Conservation (phyloP, 2,797 vertebrate species). For the Lemur catta region DNA sequence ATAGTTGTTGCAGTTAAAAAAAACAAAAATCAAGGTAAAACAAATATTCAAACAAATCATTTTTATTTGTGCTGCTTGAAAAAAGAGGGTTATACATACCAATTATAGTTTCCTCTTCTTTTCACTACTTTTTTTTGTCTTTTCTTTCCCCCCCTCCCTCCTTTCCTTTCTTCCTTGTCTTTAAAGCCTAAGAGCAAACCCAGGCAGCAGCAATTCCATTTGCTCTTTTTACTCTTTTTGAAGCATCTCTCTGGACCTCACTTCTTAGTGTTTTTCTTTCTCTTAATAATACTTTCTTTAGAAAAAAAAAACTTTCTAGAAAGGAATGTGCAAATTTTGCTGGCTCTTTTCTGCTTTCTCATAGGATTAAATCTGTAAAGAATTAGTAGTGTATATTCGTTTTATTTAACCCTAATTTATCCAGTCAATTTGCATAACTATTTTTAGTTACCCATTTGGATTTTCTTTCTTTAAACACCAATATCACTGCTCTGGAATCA, state of each 20-base stretch:
- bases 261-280: conserved; percentile 27
- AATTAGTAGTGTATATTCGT: neutral
- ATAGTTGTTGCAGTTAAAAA: neutral
- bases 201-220: neutral
- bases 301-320: neutral
- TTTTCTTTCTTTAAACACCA: conserved; percentile 27
- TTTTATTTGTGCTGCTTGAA: conserved; percentile 41
- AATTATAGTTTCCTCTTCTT: neutral
- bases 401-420: conserved; percentile 44
- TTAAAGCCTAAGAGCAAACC: conserved; percentile 26
- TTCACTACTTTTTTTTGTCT: neutral
- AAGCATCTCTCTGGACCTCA: neutral
- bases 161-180: neutral
- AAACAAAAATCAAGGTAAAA: neutral
- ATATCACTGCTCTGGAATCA: neutral
- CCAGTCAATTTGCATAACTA: neutral
- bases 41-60: conserved; percentile 7
- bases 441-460: neutral
- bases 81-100: neutral
- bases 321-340: neutral
- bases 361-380: conserved; percentile 19
- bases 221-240: neutral
- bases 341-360: conserved; percentile 12
- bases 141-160: neutral
- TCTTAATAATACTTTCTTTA: neutral